Base-by-base conservation (phyloP, 2,888 invertebrate genomes). In the Eupelmus urozonus region DNA sequence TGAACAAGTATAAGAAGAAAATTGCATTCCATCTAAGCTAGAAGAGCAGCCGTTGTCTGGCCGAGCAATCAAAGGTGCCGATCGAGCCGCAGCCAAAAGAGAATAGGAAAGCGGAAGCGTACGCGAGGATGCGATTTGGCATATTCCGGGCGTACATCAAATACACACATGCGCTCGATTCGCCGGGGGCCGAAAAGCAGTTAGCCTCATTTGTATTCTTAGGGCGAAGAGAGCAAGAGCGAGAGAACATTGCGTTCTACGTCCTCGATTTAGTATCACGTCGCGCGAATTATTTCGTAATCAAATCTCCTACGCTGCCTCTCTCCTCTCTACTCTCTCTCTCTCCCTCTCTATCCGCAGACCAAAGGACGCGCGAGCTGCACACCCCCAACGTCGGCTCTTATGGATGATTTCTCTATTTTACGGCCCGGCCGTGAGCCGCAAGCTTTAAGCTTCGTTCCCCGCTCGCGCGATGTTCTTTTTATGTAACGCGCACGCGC, bases 201-300 rank as follows among this genome's bases (percentile, higher is more conserved):
- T 87, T 87, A 85, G 84, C 85, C 88, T 89, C 88, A 89, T 89
- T 89, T 88, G 88, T 89, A 89, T 89, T 89, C 89, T 88, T 88
- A 88, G 87, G 83, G 85, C 86, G 85, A n/a, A 51, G 45, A 45
- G 16, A 45, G 45, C 9, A 16, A 16, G 13, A 45, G 16, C 9
- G 66, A 18, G 42, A 29, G 29, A 29, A 34, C 66, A 18, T 2
- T n/a, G 59, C 57, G 18, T 18, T n/a, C 16, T 40, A n/a, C 84
- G 81, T 84, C 86, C 86, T 85, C 87, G 88, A 88, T 88, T 88
- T 86, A 88, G 87, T 87, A 89, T 88, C 89, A 88, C 88, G 89
- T 88, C 85, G 85, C 84, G 86, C 88, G 88, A 88, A 89, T 89
- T 89, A 89, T 89, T 89, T 89, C 86, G 88, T 89, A 89, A 89